Evolutionary conservation across 2,888 invertebrate genomes (phyloP).

Genomic region (Melipona beecheii): DNA sequence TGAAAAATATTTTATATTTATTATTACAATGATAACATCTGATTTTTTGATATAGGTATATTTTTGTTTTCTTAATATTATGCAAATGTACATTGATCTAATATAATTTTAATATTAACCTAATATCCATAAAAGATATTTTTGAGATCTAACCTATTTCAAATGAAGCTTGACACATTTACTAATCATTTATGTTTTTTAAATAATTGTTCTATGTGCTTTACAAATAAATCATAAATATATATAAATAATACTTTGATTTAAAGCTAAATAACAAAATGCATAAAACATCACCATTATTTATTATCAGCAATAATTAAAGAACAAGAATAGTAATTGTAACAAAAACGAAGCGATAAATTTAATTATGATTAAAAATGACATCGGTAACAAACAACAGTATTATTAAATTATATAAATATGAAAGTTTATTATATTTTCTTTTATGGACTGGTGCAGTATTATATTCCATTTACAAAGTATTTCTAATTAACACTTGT

Average conservation of each 20-base stretch:
- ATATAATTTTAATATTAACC: background rate
- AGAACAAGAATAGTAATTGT: background rate
- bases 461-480: constrained; percentile 86
- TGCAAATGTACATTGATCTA: background rate
- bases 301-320: background rate
- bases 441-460: constrained; percentile 86
- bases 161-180: background rate
- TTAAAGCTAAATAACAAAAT: background rate
- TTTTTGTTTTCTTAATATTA: background rate
- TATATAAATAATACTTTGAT: background rate
- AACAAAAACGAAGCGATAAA: constrained; percentile 47
- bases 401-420: constrained; percentile 59
- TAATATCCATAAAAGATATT: background rate
- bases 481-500: constrained; percentile 86
- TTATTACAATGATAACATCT: background rate
- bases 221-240: background rate
- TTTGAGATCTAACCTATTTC: constrained; percentile 2
- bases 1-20: background rate
- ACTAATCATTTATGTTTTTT: background rate
- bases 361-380: constrained; percentile 51
- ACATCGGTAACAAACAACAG: background rate
- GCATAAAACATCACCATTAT: background rate
- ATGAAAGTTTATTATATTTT: constrained; percentile 85
- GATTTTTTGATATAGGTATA: background rate
- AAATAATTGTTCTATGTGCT: background rate